phyloP scores from a whole-genome alignment of 2,888 invertebrate genomes.

The Scotopteryx bipunctaria region DNA sequence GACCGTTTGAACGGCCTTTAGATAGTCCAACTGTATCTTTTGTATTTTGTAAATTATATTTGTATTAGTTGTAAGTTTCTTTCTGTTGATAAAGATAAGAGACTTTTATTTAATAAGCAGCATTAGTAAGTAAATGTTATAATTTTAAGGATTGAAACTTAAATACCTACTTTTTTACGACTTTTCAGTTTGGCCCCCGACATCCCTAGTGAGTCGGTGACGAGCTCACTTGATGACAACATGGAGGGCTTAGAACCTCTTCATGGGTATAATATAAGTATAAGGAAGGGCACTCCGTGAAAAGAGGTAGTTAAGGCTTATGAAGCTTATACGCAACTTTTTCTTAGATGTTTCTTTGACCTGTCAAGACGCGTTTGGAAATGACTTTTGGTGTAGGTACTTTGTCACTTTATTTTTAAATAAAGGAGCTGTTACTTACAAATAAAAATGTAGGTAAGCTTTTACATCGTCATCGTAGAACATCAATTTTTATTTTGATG shows the following conservation, averaged over 20 bases:
- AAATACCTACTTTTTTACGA: background rate
- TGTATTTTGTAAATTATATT: too few species aligned
- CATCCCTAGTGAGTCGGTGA: slow-evolving; percentile 27
- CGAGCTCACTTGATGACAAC: slow-evolving; percentile 41
- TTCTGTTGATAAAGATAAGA: too few species aligned
- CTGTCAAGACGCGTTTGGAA: slow-evolving; percentile 13
- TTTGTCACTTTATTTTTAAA: background rate
- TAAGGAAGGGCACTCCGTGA: slow-evolving; percentile 37
- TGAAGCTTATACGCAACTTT: slow-evolving; percentile 37
- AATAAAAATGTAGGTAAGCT: too few species aligned
- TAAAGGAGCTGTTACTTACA: background rate
- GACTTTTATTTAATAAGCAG: too few species aligned
- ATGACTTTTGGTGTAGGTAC: slow-evolving; percentile 9
- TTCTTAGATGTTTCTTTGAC: slow-evolving; percentile 33
- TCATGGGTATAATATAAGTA: slow-evolving; percentile 35
- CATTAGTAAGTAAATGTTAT: too few species aligned
- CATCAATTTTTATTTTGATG: too few species aligned
- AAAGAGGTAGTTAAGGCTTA: slow-evolving; percentile 41
- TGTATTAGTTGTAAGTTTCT: too few species aligned
- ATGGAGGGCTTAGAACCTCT: slow-evolving; percentile 38
- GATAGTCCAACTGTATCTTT: too few species aligned
- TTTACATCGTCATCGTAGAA: too few species aligned
- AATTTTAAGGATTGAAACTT: too few species aligned
- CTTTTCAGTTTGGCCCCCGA: background rate
- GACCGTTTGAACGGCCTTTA: too few species aligned